phyloP scores from a whole-genome alignment of 2,888 invertebrate genomes.

The Cancer borealis region DNA sequence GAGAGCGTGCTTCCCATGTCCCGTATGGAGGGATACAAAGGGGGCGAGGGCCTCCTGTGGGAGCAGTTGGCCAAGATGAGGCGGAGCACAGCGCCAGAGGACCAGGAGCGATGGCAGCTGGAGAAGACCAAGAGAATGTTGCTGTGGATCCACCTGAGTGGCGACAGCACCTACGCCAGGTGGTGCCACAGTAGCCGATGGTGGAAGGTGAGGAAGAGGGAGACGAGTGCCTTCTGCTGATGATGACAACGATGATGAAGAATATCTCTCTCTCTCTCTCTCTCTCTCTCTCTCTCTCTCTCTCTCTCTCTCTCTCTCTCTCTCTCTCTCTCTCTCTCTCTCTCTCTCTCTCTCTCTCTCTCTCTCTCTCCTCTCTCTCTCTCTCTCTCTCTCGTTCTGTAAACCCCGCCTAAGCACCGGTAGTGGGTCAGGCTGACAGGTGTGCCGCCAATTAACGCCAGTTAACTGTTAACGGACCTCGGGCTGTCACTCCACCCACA shows the following conservation, averaged over 20 bases:
- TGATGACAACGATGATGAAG: not conserved
- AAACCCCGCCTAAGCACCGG: not conserved
- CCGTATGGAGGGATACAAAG: conserved; percentile 78
- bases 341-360: not conserved
- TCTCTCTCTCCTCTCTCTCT: not conserved
- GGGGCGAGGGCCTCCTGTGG: conserved; percentile 78
- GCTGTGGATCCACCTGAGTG: conserved; percentile 78
- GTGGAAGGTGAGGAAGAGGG: conserved; percentile 78
- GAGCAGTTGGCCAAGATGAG: conserved; percentile 78
- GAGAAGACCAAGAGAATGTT: conserved; percentile 79
- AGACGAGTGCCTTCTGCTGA: not conserved
- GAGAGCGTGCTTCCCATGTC: conserved; percentile 64
- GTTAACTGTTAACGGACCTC: not conserved
- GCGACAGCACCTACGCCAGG: conserved; percentile 74
- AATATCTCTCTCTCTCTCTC: conserved; percentile 2
- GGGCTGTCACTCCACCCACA: conserved; percentile 22
- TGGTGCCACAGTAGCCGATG: conserved; percentile 76
- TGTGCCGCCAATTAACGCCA: not conserved
- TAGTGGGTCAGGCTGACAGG: not conserved
- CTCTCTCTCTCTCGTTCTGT: not conserved
- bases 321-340: not conserved
- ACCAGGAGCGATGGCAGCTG: conserved; percentile 78
- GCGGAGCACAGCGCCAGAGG: conserved; percentile 73
- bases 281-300: conserved; percentile 5
- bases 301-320: conserved; percentile 33